A percentile compares a stretch with the other conserved stretches of the same genome.
Evolutionary conservation across 2,113 vertebrate genomes (phyloP).

Genomic region (mouse (Mus musculus)): GRCm39 chr5:32582001-32582500

Average conservation of each 20-base stretch:
- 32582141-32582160: conserved; percentile 7
- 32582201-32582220: not conserved
- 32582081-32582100: conserved; percentile 6
- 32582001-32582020: not conserved
- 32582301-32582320: not conserved
- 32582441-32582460: not conserved
- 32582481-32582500: not conserved
- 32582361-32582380: not conserved
- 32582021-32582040: not conserved
- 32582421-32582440: not conserved
- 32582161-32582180: conserved; percentile 11
- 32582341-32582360: not conserved
- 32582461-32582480: not conserved
- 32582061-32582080: not conserved
- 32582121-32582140: not conserved
- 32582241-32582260: not conserved
- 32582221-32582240: not conserved
- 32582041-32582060: not conserved
- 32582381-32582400: not conserved
- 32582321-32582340: not conserved
- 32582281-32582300: not conserved
- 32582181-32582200: not conserved
- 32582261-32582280: not conserved
- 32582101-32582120: not conserved
- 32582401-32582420: not conserved